Evolutionary conservation across 1,140 invertebrate genomes (phyloP), one percentile per base, ranked within the genome.

Genomic region (Cepaea nemoralis): DNA sequence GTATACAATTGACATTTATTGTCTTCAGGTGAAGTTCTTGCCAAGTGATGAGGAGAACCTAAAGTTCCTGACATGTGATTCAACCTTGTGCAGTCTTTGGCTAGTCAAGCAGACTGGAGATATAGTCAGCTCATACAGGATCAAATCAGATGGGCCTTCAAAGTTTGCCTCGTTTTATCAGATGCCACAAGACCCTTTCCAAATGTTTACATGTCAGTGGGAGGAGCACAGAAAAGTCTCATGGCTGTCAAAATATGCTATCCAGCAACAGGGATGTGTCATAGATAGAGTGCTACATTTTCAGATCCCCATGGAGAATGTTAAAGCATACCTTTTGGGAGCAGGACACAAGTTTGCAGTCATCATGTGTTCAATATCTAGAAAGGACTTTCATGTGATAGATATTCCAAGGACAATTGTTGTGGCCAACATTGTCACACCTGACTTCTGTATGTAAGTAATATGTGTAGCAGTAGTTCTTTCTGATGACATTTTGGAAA

Each of bases 371-470:
- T 78, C 77, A 6, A 78, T 78, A 27, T 78, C 77, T 22, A 67
- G 77, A 48, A 78, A 78, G 42, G 77, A 78, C 35, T 78, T 78
- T 35, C 50, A 78, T 69, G 66, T 78, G 0, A 42, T 78, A 12
- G 77, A 78, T 33, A 67, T 78, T 67, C 77, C 33, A 69, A 67
- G 37, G 48, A 67, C 35, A 48, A 12, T 37, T 31, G 50, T 78
- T 0, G 63, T 78, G 6, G n/a, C 77, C 12, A 78, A 35, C 31
- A 78, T 78, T 45, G 39, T 48, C 14, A 78, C 77, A 40, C 77
- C 77, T 39, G 77, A 78, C 42, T 78, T 78, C 37, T 78, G 42
- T 48, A 69, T 78, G 77, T 78, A 78, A 78, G 77, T 78, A 55
- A 55, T 63, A 63, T 31, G 27, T 6, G 33, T 63, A 31, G 6